These are phyloP conservation scores for Willowsia nigromaculata DNA, from an alignment of 2,888 invertebrate species.

Conservation along the genomic window DNA sequence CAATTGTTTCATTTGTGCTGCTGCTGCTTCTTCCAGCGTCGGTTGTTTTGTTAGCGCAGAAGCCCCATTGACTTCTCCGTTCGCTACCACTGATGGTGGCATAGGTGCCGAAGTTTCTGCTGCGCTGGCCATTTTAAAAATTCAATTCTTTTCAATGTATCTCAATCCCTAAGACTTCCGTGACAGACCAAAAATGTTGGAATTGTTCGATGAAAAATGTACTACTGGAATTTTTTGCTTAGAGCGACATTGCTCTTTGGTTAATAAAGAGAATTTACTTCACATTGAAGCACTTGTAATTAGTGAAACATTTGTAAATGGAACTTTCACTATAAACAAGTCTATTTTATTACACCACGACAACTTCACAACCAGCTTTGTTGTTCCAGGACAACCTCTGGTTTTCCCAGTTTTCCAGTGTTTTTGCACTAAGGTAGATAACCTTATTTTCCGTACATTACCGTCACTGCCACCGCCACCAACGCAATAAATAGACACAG, in stretches of 20 bases:
- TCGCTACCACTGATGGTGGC: neutral
- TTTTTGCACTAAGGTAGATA: neutral
- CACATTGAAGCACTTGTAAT: too few species aligned
- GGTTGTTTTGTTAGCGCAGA: neutral
- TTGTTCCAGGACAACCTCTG: neutral
- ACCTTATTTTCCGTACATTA: neutral
- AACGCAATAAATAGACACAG: neutral
- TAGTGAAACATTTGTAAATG: neutral
- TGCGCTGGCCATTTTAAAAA: neutral
- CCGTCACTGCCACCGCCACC: neutral
- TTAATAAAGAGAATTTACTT: too few species aligned
- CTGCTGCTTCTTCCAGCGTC: slow-evolving; percentile 57
- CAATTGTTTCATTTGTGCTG: slow-evolving; percentile 59
- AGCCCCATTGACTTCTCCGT: neutral
- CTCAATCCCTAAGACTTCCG: neutral
- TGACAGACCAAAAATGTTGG: neutral
- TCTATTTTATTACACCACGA: neutral
- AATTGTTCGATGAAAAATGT: neutral
- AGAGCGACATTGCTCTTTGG: neutral
- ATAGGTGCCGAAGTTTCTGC: neutral
- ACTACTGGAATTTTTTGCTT: neutral
- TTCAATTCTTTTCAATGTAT: neutral
- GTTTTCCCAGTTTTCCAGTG: neutral
- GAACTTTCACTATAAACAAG: neutral
- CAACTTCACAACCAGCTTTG: neutral